Percentiles rank a stretch among this genome's conserved stretches.
Conservation (phyloP, 2,888 invertebrate genomes). For the Drosophila merina region DNA sequence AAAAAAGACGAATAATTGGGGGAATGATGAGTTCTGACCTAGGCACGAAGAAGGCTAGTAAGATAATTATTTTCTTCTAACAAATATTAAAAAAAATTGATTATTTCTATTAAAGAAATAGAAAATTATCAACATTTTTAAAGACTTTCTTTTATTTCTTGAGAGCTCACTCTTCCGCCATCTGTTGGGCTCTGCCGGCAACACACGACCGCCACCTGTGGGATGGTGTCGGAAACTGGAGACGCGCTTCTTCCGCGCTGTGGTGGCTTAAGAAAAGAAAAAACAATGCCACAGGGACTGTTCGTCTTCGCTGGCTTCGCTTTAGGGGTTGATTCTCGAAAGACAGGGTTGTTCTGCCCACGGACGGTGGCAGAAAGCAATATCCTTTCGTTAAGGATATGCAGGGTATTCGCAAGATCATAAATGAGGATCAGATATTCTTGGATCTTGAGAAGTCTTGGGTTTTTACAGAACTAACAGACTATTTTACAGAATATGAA, state of each 20-base stretch:
- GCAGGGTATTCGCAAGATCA: background rate
- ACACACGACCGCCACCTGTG: slow-evolving; percentile 56
- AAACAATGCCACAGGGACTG: slow-evolving; percentile 17
- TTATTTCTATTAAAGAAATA: background rate
- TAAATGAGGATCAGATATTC: background rate
- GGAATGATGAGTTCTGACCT: background rate
- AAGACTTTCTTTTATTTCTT: background rate
- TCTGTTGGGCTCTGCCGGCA: slow-evolving; percentile 31
- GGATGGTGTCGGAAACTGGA: slow-evolving; percentile 20
- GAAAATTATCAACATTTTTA: background rate
- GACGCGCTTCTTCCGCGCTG: slow-evolving; percentile 11
- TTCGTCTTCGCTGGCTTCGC: slow-evolving; percentile 11
- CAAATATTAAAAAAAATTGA: background rate
- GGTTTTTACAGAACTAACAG: too few relatives aligned
- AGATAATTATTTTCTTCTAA: background rate
- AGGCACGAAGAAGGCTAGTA: background rate
- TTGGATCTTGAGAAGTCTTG: too few relatives aligned
- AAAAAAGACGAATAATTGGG: background rate
- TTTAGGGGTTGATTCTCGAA: slow-evolving; percentile 49
- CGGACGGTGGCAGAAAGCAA: background rate
- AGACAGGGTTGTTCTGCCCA: slow-evolving; percentile 60
- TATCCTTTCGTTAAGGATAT: background rate
- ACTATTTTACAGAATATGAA: too few relatives aligned
- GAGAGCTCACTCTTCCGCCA: slow-evolving; percentile 51
- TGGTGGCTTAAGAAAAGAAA: slow-evolving; percentile 18